These are phyloP conservation scores for Sorex araneus DNA, from an alignment of 2,113 vertebrate genomes.

Conservation along the genomic window DNA sequence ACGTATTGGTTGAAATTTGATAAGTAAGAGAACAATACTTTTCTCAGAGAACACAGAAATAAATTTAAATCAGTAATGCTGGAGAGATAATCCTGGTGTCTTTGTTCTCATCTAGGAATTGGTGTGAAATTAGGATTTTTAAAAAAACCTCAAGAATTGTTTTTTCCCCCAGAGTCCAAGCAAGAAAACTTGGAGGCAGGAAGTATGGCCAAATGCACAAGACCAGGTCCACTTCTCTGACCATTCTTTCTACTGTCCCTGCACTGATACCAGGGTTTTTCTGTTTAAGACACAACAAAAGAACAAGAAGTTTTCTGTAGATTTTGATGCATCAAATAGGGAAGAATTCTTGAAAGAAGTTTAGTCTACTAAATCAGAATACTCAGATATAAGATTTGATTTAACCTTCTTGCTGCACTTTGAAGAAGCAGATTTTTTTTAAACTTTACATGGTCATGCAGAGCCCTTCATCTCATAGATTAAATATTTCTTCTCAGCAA, in stretches of 20 bases:
- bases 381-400: not conserved
- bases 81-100: not conserved
- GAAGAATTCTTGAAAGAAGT: not conserved
- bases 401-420: not conserved
- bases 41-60: not conserved
- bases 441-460: not conserved
- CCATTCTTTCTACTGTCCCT: not conserved
- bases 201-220: accelerated
- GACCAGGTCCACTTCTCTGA: not conserved
- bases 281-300: not conserved
- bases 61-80: not conserved
- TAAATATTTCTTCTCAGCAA: not conserved
- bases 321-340: not conserved
- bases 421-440: not conserved
- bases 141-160: not conserved
- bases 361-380: not conserved
- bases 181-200: accelerated
- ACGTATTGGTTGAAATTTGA: not conserved
- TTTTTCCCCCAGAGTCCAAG: not conserved
- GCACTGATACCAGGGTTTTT: not conserved
- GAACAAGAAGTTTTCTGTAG: not conserved
- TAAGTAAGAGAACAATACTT: not conserved
- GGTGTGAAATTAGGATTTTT: not conserved
- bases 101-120: not conserved
- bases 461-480: not conserved